A percentile compares a stretch with the other conserved stretches of the same genome.
Conservation (phyloP, 2,113 vertebrate species). For the Nyctereutes procyonoides region DNA sequence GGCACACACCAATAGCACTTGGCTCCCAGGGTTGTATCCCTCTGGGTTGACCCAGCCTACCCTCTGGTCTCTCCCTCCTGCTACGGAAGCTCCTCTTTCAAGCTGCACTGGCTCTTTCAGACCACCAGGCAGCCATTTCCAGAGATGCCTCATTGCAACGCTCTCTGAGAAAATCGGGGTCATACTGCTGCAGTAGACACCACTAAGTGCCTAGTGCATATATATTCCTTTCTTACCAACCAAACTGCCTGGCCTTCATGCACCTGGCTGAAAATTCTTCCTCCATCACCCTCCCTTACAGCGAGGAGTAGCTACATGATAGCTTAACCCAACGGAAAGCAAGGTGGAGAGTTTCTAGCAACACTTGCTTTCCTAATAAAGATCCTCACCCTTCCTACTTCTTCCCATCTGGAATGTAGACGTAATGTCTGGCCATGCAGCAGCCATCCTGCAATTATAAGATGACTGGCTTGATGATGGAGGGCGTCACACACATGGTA, state of each 20-base stretch:
- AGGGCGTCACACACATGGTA: not conserved
- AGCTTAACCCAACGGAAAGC: not conserved
- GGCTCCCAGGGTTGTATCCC: not conserved
- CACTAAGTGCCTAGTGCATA: not conserved
- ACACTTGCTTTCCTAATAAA: constrained; percentile 34
- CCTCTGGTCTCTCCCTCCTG: not conserved
- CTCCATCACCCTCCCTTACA: not conserved
- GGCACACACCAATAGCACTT: not conserved
- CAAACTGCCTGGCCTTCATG: not conserved
- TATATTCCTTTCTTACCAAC: not conserved
- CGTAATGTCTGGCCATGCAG: not conserved
- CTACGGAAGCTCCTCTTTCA: not conserved
- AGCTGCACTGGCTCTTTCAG: not conserved
- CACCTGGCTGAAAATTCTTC: constrained; percentile 21
- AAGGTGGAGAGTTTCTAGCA: not conserved
- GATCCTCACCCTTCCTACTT: not conserved
- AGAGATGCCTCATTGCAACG: not conserved
- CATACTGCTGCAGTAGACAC: not conserved
- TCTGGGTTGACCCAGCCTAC: not conserved
- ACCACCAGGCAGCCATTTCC: not conserved
- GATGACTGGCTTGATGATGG: not conserved
- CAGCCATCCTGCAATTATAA: not conserved
- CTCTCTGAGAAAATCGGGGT: not conserved
- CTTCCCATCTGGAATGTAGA: not conserved
- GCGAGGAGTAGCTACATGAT: not conserved